Base-by-base conservation (phyloP, 2,888 invertebrate species). In the Hyppa rectilinea region DNA sequence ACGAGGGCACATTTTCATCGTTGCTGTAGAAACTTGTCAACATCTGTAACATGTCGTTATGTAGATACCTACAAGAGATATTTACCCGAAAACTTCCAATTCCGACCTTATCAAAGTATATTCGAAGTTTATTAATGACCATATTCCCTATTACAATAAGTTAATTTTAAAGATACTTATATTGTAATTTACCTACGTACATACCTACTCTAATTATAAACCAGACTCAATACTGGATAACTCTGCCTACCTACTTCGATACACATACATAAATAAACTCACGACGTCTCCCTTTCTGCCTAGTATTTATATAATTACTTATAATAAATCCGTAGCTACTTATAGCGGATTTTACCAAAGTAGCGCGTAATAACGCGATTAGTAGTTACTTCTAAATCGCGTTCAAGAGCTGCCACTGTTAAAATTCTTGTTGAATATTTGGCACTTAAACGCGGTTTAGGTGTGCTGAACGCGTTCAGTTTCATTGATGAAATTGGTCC, bases 1-100 rank as follows among this genome's bases (percentile, higher is more conserved):
- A 47, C 38, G 58, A 55, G 68, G 73, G 52, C 58, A 67, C 23
- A 29, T 58, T 68, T 34, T 47, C 58, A 67, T 52, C 23, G 26
- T 47, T 55, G 23, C 45, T 58, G 34, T 40, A 45, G 38, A n/a
- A n/a, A 59, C 29, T 43, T 12, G 23, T 12, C 23, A 23, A 38
- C 29, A 29, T 9, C 14, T 20, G 58, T 58, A 40, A 29, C 26
- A 29, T 26, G 4, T 14, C 26, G 14, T 12, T 26, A 26, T 12
- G 58, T 40, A 58, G n/a, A n/a, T n/a, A n/a, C n/a, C n/a, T n/a
- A n/a, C 17, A 17, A 26, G 4, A 38, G 38, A 38, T 12, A 17
- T 9, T 0, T 36, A 58, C 10, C 14, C 9, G 14, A 31, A 36
- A 70, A 43, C 23, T 12, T 14, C 2, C n/a, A 36, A 70, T 29